These are phyloP conservation scores for Pristiophorus japonicus DNA, from an alignment of 2,113 vertebrate species.

Conservation along the genomic window DNA sequence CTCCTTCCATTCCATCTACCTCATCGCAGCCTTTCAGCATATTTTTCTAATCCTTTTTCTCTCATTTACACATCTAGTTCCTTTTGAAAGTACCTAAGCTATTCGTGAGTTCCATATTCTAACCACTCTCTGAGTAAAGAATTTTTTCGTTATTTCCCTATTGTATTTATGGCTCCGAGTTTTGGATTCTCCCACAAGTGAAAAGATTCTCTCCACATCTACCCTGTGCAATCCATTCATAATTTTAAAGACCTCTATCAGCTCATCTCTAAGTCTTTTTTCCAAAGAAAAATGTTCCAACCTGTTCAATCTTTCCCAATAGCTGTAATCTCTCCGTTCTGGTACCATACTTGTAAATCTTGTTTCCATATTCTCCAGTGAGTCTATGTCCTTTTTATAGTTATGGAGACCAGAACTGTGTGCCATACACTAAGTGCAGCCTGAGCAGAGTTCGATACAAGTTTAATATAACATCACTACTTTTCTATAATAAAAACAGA, in stretches of 20 bases:
- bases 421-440: background rate
- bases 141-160: background rate
- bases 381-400: background rate
- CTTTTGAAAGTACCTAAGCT: background rate
- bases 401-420: background rate
- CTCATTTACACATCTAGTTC: background rate
- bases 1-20: background rate
- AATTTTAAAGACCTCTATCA: background rate
- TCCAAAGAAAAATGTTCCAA: background rate
- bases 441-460: background rate
- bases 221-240: background rate
- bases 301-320: background rate
- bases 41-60: background rate
- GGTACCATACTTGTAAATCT: background rate
- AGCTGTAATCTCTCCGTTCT: too few species aligned
- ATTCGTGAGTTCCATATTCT: background rate
- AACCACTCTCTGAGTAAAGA: background rate
- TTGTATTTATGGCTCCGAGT: background rate
- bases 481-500: too few species aligned
- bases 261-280: background rate
- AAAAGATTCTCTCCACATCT: background rate
- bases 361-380: background rate
- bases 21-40: background rate
- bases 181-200: background rate
- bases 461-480: background rate